These are phyloP conservation scores for Hemicrepidius hirtus DNA, from an alignment of 2,888 invertebrate genomes.

Conservation along the genomic window DNA sequence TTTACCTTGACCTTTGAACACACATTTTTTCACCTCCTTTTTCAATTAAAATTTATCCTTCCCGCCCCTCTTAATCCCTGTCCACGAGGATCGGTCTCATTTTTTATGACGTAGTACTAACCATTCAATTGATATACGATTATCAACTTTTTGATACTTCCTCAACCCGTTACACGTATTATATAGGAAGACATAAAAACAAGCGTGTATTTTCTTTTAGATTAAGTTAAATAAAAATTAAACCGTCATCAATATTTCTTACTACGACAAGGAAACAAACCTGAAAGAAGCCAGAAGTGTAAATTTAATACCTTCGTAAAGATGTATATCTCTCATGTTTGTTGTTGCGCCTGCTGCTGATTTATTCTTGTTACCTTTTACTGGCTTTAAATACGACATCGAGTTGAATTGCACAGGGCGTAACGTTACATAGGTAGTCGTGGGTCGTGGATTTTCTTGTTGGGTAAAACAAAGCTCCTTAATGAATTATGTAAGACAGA, in stretches of 20 bases:
- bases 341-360: conserved; percentile 7
- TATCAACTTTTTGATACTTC: too few relatives aligned
- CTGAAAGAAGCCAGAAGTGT: conserved; percentile 32
- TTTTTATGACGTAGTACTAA: too few relatives aligned
- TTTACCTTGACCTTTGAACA: too few relatives aligned
- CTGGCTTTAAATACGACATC: conserved; percentile 2
- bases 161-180: too few relatives aligned
- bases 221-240: not conserved
- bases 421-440: conserved; percentile 6
- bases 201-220: not conserved
- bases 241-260: not conserved
- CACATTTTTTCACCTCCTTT: too few relatives aligned
- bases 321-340: conserved; percentile 10
- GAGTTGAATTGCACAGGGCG: conserved; percentile 18
- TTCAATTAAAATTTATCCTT: too few relatives aligned
- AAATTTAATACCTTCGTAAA: conserved; percentile 28
- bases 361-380: not conserved
- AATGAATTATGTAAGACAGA: not conserved
- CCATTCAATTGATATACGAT: too few relatives aligned
- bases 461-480: not conserved
- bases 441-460: not conserved
- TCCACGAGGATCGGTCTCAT: too few relatives aligned
- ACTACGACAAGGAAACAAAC: not conserved
- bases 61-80: too few relatives aligned
- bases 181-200: too few relatives aligned